These are phyloP conservation scores for Elaphurus davidianus DNA, from an alignment of 2,113 vertebrate genomes.

Conservation along the genomic window DNA sequence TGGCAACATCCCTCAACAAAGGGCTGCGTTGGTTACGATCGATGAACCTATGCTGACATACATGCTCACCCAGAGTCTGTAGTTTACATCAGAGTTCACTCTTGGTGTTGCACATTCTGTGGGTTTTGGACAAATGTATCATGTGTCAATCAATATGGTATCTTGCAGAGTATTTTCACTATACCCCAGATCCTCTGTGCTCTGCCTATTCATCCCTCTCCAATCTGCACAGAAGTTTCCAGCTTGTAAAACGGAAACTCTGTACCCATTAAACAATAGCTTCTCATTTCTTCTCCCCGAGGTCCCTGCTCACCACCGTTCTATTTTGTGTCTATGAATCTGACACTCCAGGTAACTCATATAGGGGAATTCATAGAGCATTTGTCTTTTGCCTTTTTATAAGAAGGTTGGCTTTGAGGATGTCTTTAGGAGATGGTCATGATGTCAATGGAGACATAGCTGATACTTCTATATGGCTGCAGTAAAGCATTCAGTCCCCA, in stretches of 20 bases:
- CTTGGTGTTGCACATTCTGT: background rate
- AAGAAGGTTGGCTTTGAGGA: background rate
- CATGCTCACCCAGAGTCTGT: no score
- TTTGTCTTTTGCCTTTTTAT: background rate
- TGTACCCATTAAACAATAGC: background rate
- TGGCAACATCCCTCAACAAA: background rate
- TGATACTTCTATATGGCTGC: background rate
- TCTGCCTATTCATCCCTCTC: background rate
- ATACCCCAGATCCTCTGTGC: background rate
- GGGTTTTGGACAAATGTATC: background rate
- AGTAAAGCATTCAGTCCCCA: background rate
- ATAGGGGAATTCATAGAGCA: no score
- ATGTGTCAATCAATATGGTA: background rate
- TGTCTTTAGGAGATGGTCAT: background rate
- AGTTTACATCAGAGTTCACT: background rate
- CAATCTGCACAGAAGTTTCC: background rate
- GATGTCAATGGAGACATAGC: background rate
- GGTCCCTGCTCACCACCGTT: background rate
- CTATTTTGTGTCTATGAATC: background rate
- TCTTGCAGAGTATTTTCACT: background rate
- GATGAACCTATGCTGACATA: accelerated
- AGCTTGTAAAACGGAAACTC: background rate
- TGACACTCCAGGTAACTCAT: background rate
- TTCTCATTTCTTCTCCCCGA: background rate
- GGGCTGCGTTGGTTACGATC: accelerated